phyloP scores from a whole-genome alignment of 92 coral and sea anemone species.

The Actinostola sp. region DNA sequence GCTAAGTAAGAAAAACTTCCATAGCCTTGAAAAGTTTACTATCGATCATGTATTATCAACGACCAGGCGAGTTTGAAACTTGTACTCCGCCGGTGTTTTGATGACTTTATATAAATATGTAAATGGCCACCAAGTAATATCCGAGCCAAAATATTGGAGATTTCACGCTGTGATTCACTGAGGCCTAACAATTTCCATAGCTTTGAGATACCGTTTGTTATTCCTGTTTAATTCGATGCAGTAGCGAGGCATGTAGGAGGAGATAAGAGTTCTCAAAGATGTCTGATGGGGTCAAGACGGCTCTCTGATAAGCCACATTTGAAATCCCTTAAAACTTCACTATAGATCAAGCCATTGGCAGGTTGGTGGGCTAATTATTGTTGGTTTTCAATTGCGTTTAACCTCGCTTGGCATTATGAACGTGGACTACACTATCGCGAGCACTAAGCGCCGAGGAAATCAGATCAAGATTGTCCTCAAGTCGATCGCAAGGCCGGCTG shows the following conservation, averaged over 20 bases:
- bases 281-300: constrained; percentile 4
- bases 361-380: constrained; percentile 4
- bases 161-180: constrained; percentile 23
- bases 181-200: constrained; percentile 11
- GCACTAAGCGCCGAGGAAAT: constrained; percentile 39
- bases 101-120: too few species aligned
- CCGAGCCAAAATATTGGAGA: neutral
- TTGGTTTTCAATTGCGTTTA: constrained; percentile 39
- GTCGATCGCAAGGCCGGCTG: constrained; percentile 42
- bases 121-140: neutral
- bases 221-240: neutral
- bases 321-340: constrained; percentile 14
- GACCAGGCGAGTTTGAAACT: too few species aligned
- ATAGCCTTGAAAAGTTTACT: too few species aligned
- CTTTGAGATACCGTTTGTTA: neutral
- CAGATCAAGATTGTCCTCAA: constrained; percentile 46
- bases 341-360: constrained; percentile 12
- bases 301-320: neutral
- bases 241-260: neutral
- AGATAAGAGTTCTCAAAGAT: constrained; percentile 12
- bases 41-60: too few species aligned
- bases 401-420: constrained; percentile 4
- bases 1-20: too few species aligned
- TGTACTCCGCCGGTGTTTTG: too few species aligned
- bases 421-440: constrained; percentile 7